Percentiles rank a stretch among this genome's conserved stretches.
Conservation (phyloP, 2,888 invertebrate genomes). For the Ethmia dodecea region DNA sequence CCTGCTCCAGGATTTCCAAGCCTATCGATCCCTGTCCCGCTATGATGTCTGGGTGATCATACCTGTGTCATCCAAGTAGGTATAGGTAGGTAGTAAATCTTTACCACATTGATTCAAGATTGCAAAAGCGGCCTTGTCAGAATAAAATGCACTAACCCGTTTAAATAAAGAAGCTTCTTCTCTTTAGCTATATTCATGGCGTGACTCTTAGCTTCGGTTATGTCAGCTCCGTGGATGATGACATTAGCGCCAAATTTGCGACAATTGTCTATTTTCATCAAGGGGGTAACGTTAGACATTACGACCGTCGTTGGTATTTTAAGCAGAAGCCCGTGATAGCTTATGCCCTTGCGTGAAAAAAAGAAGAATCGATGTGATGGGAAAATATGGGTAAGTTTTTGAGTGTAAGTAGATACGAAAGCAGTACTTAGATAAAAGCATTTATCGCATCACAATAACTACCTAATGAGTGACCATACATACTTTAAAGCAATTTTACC, state of each 20-base stretch:
- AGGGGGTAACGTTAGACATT: slow-evolving; percentile 96
- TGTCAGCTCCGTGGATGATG: slow-evolving; percentile 87
- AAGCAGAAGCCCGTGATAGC: slow-evolving; percentile 86
- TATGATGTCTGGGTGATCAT: slow-evolving; percentile 96
- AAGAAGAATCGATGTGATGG: too few species aligned
- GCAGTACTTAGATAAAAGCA: background rate
- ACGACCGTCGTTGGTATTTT: slow-evolving; percentile 88
- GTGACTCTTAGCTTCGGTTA: slow-evolving; percentile 88
- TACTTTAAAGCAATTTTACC: background rate
- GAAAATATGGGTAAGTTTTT: background rate
- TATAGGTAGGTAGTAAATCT: background rate
- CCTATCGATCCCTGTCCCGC: slow-evolving; percentile 97
- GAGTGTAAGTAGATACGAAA: background rate
- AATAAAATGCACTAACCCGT: slow-evolving; percentile 80
- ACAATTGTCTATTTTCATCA: slow-evolving; percentile 96
- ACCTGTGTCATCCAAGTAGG: slow-evolving; percentile 71
- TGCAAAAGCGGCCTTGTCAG: background rate
- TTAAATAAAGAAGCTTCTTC: slow-evolving; percentile 87
- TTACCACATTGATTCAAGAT: background rate
- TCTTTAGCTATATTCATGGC: slow-evolving; percentile 88
- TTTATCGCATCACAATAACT: background rate
- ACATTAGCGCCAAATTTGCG: slow-evolving; percentile 90
- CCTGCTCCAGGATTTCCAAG: slow-evolving; percentile 94
- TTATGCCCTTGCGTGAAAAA: slow-evolving; percentile 67
- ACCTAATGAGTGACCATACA: background rate